Base-by-base conservation (phyloP, 1,140 invertebrate genomes). In the Limonius californicus region DNA sequence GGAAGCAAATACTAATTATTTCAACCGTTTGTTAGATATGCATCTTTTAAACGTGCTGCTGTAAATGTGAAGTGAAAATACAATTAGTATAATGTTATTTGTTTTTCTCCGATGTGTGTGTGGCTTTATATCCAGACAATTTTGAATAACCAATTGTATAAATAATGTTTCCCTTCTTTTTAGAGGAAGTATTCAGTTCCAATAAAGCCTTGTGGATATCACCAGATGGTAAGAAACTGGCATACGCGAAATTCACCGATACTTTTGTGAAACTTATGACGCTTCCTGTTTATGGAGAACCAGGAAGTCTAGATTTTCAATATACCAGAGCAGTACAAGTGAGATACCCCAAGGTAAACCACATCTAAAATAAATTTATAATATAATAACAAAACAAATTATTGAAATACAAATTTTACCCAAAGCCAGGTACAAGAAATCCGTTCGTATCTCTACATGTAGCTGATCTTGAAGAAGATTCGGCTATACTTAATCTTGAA, bases 151-250 rank as follows among this genome's bases (percentile, higher is more conserved):
- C n/a, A n/a, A n/a, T n/a, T n/a, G n/a, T n/a, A n/a, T n/a, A n/a
- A n/a, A n/a, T n/a, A 35, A 7, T n/a, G n/a, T n/a, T n/a, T n/a
- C n/a, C n/a, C n/a, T n/a, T n/a, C n/a, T n/a, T 82, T 82, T 61
- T 80, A 94, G 95, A 97, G 87, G 94, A 97, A 77, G 88, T 98
- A 4, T 86, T 97, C 71, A 85, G 86, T 65, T 87, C 87, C 0
- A 91, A 92, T 60, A 84, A 86, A 68, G 94, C 94, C 0, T 74
- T 94, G 7, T 97, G 94, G 94, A 94, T 95, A 78, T 94, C 93
- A 19, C 85, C 88, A 0, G 82, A 87, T 68, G 92, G 92, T 3
- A 84, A 76, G n/a, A 87, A 84, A 70, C 68, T 97, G 55, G 89
- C 89, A 0, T 96, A 89, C 72, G 91, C 88, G 1, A 85, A 86